Percentiles rank a stretch among this genome's conserved stretches.
phyloP scores from a whole-genome alignment of 2,113 vertebrate species.

The Octodon degus region DNA sequence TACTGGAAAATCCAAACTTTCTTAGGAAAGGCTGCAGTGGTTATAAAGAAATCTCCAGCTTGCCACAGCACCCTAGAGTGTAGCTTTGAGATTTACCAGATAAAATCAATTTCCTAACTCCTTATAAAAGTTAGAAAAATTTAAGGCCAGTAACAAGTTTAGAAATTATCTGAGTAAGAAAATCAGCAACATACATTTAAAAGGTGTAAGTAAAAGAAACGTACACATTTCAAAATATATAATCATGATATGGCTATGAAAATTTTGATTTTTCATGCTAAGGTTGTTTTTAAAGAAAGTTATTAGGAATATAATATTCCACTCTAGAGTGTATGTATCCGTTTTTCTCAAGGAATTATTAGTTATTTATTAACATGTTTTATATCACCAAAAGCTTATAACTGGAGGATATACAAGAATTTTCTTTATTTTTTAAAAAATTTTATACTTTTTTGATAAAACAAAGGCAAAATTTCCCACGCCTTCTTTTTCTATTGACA shows the following conservation, averaged over 20 bases:
- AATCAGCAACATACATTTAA: not conserved
- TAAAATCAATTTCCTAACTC: not conserved
- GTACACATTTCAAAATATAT: not conserved
- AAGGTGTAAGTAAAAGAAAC: not conserved
- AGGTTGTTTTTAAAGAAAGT: conserved; percentile 19
- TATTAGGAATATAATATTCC: not conserved
- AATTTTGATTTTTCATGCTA: not conserved
- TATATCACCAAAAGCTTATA: conserved; percentile 3
- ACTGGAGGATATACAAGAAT: not conserved
- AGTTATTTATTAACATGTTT: conserved; percentile 26
- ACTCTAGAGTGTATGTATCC: not conserved
- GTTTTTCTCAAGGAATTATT: not conserved
- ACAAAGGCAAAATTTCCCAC: not conserved
- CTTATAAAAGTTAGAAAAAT: conserved; percentile 27
- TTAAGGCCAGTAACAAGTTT: not conserved
- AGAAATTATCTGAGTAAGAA: conserved; percentile 31
- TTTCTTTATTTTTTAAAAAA: conserved; percentile 41
- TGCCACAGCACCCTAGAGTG: not conserved
- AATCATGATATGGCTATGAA: not conserved
- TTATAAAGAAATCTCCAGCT: not conserved
- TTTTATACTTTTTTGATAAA: not conserved
- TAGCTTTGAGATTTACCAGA: not conserved
- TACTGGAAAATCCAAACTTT: not conserved
- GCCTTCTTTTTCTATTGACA: not conserved
- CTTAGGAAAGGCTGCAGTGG: not conserved